Evolutionary conservation across 2,888 invertebrate species (phyloP).

Genomic region (Glyphotaelius pellucidus): DNA sequence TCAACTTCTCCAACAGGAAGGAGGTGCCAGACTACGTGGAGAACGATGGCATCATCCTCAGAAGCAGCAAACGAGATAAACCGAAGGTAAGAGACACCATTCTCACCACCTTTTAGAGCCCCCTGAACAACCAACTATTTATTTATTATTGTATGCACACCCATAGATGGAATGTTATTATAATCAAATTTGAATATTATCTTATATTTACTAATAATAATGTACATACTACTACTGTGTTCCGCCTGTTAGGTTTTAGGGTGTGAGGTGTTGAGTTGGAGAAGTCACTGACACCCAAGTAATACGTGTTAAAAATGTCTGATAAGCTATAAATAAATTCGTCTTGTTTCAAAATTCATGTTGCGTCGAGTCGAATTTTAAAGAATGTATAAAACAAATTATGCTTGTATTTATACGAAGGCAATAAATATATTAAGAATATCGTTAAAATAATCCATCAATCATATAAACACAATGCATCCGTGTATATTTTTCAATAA

Average conservation of each 20-base stretch:
- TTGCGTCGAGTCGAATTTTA: not conserved
- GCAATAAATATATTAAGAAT: no score
- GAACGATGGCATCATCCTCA: constrained; percentile 88
- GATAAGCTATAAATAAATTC: not conserved
- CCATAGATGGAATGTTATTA: not conserved
- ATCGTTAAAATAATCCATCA: not conserved
- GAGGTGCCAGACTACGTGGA: constrained; percentile 95
- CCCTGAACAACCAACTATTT: not conserved
- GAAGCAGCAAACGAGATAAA: constrained; percentile 81
- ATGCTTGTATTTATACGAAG: not conserved
- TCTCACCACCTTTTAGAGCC: not conserved
- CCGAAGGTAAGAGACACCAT: constrained; percentile 83
- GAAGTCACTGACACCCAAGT: not conserved
- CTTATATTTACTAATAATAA: not conserved
- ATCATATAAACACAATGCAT: not conserved
- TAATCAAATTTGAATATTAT: not conserved
- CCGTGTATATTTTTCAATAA: not conserved
- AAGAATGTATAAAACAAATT: not conserved
- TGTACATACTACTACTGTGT: no score
- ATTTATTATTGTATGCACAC: not conserved
- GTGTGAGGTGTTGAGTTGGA: not conserved
- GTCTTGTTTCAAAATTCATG: not conserved
- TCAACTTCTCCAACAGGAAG: constrained; percentile 91
- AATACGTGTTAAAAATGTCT: not conserved
- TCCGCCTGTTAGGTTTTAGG: not conserved